Evolutionary conservation across 2,797 vertebrate genomes (phyloP).

Genomic region (Meriones psammophilus): DNA sequence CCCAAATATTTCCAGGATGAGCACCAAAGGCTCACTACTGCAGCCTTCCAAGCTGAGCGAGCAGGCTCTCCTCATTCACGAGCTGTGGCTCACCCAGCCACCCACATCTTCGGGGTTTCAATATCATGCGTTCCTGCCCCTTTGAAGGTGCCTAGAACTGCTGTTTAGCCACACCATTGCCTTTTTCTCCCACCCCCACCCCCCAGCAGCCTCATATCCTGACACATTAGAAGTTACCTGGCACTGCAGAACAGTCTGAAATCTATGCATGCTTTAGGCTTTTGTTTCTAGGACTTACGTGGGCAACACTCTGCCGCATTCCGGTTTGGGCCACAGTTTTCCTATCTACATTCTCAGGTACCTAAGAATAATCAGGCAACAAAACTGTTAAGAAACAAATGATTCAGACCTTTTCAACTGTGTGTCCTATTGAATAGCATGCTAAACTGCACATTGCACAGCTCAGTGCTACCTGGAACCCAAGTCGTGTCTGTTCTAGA

Average conservation of each 20-base stretch:
- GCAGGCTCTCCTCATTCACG: neutral
- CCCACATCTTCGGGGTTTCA: neutral
- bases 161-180: neutral
- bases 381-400: no score
- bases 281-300: neutral
- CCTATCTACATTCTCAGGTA: no score
- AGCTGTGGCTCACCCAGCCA: neutral
- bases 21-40: neutral
- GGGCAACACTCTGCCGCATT: no score
- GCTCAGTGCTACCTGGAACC: neutral
- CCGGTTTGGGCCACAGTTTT: no score
- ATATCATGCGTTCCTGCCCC: neutral
- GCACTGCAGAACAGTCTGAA: rapidly evolving
- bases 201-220: neutral
- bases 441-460: neutral
- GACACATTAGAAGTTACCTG: neutral
- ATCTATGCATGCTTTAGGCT: neutral
- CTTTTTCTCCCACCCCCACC: neutral
- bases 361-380: no score
- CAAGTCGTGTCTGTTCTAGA: neutral
- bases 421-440: neutral
- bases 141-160: neutral
- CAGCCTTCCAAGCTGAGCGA: neutral
- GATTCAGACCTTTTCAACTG: neutral
- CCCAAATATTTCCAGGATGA: neutral